Evolutionary conservation across 1,140 invertebrate species (phyloP).

Genomic region (Lepidostoma basale): DNA sequence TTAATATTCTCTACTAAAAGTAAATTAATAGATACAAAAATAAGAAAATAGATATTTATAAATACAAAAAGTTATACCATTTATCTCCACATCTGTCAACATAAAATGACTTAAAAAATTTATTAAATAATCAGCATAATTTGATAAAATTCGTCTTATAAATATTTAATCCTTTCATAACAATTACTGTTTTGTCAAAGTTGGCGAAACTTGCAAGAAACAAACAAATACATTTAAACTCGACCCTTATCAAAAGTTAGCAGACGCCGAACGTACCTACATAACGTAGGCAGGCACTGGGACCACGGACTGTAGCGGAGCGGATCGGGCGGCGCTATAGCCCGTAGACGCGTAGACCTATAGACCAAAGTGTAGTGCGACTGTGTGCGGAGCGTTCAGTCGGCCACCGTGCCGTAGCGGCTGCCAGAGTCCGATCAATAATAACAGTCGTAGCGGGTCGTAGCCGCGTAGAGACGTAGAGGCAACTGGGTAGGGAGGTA

Average conservation of each 20-base stretch:
- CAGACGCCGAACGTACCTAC: neutral
- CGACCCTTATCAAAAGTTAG: neutral
- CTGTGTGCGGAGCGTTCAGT: conserved; percentile 28
- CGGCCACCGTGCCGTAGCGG: conserved; percentile 41
- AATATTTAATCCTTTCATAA: too few relatives aligned
- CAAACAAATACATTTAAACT: neutral
- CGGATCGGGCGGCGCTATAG: neutral
- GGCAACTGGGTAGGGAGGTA: conserved; percentile 38
- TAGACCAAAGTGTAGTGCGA: neutral
- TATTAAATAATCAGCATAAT: too few relatives aligned
- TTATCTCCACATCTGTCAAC: too few relatives aligned
- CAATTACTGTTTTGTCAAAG: too few relatives aligned
- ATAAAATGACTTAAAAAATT: too few relatives aligned
- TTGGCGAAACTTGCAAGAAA: neutral
- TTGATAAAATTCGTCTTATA: too few relatives aligned
- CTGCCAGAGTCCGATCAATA: conserved; percentile 41
- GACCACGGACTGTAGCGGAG: neutral
- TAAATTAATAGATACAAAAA: too few relatives aligned
- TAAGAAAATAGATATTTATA: too few relatives aligned
- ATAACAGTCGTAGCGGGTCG: conserved; percentile 41
- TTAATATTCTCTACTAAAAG: too few relatives aligned
- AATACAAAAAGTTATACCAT: too few relatives aligned
- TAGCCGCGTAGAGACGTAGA: conserved; percentile 18
- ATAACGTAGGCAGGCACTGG: neutral
- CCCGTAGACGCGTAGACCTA: neutral